A percentile compares a stretch with the other conserved stretches of the same genome.
phyloP scores from a whole-genome alignment of 2,797 vertebrate genomes.

The Poecile montanus region DNA sequence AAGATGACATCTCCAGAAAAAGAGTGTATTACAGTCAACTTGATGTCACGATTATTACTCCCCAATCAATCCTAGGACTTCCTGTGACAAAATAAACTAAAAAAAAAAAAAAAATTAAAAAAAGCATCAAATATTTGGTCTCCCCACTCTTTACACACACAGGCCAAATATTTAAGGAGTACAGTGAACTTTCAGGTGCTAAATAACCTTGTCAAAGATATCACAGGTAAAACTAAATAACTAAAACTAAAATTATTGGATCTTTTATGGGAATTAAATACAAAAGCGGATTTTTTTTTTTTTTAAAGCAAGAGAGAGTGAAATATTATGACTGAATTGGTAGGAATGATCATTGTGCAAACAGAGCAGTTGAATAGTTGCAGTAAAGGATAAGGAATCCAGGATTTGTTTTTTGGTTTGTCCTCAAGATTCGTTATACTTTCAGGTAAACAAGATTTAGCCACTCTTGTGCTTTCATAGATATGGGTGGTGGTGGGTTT shows the following conservation, averaged over 20 bases:
- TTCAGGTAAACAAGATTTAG: background rate
- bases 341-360: background rate
- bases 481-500: background rate
- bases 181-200: background rate
- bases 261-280: background rate
- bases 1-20: slow-evolving; percentile 58
- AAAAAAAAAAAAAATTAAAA: background rate
- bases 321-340: background rate
- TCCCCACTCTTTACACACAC: background rate
- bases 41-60: slow-evolving; percentile 61
- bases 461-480: background rate
- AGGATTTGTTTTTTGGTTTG: background rate
- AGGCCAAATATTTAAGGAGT: background rate
- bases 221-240: background rate
- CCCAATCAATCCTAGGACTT: slow-evolving; percentile 40
- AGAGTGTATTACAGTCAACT: slow-evolving; percentile 43
- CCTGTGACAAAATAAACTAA: background rate
- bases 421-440: background rate
- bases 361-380: background rate
- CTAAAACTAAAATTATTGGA: background rate
- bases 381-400: background rate
- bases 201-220: background rate
- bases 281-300: background rate
- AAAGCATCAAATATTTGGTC: fast-evolving
- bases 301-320: background rate